These are phyloP conservation scores for Limosa lapponica DNA, from an alignment of 2,797 vertebrate species.

Conservation along the genomic window DNA sequence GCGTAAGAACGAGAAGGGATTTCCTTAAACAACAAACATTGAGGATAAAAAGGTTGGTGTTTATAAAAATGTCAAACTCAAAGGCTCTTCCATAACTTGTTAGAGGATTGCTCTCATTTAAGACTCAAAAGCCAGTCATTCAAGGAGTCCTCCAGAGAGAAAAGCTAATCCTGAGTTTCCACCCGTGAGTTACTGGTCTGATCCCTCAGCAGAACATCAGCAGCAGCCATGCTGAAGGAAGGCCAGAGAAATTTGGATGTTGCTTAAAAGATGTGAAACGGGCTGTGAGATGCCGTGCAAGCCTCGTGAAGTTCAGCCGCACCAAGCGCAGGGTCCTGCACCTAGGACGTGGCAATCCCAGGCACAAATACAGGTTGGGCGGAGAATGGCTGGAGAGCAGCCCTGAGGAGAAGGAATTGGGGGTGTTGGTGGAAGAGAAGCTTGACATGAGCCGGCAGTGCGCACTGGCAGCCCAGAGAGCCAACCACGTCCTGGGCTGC, in stretches of 20 bases:
- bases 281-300: neutral
- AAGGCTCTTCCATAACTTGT: neutral
- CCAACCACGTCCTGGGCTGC: too few relatives aligned
- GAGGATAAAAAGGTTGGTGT: constrained; percentile 36
- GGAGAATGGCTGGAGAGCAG: too few relatives aligned
- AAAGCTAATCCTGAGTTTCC: neutral
- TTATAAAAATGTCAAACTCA: constrained; percentile 30
- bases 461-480: too few relatives aligned
- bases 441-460: too few relatives aligned
- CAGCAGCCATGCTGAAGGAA: neutral
- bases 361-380: too few relatives aligned
- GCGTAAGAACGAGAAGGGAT: constrained; percentile 11
- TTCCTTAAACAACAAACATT: constrained; percentile 41
- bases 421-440: too few relatives aligned
- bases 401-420: too few relatives aligned
- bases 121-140: neutral
- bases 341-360: too few relatives aligned
- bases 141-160: neutral
- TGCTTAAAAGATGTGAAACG: neutral
- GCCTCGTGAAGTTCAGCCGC: too few relatives aligned
- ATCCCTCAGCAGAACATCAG: neutral
- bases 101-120: neutral
- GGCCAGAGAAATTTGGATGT: neutral
- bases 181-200: rapidly evolving
- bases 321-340: too few relatives aligned